Evolutionary conservation across 2,888 invertebrate genomes (phyloP), one percentile per base, ranked within the genome.

Genomic region (Leucoptera coffeella): DNA sequence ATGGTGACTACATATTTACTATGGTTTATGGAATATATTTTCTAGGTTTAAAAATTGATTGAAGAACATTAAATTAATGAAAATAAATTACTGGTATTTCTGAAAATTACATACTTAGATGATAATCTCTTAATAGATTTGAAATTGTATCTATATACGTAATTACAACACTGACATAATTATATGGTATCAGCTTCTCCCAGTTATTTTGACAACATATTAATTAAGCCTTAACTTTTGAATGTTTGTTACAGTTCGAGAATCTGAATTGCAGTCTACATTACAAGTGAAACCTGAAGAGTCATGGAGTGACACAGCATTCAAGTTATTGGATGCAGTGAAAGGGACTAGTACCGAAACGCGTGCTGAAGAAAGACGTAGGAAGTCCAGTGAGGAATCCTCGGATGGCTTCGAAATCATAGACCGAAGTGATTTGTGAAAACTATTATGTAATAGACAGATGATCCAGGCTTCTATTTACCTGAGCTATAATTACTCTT

Each of bases 341-440:
- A 38, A 54, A 12, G 60, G 54, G 32, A 55, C 62, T 36, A 22
- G 22, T 14, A 7, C 14, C 11, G 12, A 8, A 14, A 4, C 15
- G 10, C 3, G 12, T 3, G 39, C 47, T 30, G 45, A 43, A 27
- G 44, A 45, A 29, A 50, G 53, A 36, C n/a, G n/a, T n/a, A 43
- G 57, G 33, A 38, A 60, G 13, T 50, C 58, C 22, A 65, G 67
- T 43, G 43, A 42, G 27, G 64, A 64, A 38, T 65, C 62, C 19
- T 57, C 67, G 25, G 67, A 69, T 47, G 67, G 64, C n/a, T 69
- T 69, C 46, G 67, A 65, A 53, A 61, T 69, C 24, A 52, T 69
- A 38, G 62, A 69, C 37, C 52, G 60, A 48, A 54, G 47, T 44
- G 67, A 69, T 30, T 38, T 64, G 33, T 43, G 47, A 34, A 58